These are phyloP conservation scores for Dromococcyx pavoninus DNA, from an alignment of 2,797 vertebrate species.

Conservation along the genomic window DNA sequence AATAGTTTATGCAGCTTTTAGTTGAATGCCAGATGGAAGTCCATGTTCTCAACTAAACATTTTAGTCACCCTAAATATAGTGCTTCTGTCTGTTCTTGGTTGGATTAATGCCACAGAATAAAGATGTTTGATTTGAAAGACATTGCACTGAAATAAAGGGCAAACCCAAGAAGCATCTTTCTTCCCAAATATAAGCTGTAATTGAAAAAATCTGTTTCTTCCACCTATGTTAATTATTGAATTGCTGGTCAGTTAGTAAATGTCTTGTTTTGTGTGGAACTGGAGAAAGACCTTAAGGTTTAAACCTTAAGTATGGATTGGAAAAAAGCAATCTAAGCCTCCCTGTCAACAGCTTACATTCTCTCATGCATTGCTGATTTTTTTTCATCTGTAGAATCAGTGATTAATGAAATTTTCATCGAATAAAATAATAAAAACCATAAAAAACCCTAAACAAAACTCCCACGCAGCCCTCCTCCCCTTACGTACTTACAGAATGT, in stretches of 20 bases:
- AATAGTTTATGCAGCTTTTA: constrained; percentile 39
- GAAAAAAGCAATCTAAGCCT: not conserved
- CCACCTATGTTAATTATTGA: not conserved
- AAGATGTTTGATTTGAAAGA: constrained; percentile 44
- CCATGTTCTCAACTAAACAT: constrained; percentile 50
- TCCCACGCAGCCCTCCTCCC: accelerated
- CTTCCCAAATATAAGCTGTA: not conserved
- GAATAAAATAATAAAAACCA: not conserved
- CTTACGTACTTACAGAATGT: not conserved
- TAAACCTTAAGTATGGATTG: not conserved
- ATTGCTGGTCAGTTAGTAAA: not conserved
- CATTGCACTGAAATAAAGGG: not conserved
- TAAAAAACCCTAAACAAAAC: not conserved
- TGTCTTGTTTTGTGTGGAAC: not conserved
- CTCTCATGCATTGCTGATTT: not conserved
- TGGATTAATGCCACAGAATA: constrained; percentile 47
- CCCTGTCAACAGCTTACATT: not conserved
- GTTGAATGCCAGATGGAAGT: constrained; percentile 55
- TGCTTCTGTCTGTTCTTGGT: constrained; percentile 53
- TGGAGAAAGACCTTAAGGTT: not conserved
- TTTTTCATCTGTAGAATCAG: accelerated
- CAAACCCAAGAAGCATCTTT: not conserved
- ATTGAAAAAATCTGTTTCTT: not conserved
- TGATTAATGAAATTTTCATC: not conserved
- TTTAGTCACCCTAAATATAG: constrained; percentile 65